Evolutionary conservation across 2,797 vertebrate species (phyloP).

Genomic region (Hydrocynus forskahlii): DNA sequence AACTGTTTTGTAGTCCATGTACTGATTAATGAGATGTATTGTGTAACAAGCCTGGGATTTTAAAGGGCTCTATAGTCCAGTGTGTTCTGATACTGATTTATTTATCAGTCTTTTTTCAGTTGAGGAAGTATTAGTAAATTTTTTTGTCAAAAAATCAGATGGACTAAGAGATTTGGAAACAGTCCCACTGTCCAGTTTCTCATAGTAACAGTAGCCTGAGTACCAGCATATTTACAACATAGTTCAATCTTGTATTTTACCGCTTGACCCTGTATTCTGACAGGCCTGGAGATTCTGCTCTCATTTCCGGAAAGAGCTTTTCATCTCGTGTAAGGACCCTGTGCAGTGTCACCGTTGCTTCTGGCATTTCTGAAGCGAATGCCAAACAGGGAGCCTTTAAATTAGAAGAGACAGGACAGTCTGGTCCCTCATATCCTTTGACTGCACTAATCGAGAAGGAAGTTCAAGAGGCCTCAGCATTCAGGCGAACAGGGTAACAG

Average conservation of each 20-base stretch:
- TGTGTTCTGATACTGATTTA: background rate
- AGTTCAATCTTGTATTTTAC: no score
- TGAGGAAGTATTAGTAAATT: background rate
- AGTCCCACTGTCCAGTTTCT: constrained; percentile 5
- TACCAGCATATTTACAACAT: background rate
- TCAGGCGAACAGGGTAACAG: constrained; percentile 2
- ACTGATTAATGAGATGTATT: no score
- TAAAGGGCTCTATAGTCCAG: background rate
- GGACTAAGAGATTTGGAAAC: background rate
- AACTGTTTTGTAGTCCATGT: no score
- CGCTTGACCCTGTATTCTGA: background rate
- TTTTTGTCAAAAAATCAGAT: no score
- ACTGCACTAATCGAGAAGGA: constrained; percentile 21
- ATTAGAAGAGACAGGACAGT: constrained; percentile 49
- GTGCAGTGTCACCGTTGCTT: background rate
- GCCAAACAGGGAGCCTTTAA: constrained; percentile 39
- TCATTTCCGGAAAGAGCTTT: background rate
- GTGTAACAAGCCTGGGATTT: no score
- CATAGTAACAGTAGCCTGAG: background rate
- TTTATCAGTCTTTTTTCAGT: background rate
- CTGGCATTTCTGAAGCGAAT: constrained; percentile 39
- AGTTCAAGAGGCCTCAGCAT: constrained; percentile 1
- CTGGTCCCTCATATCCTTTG: constrained; percentile 10
- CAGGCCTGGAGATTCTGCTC: background rate
- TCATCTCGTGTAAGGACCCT: background rate